Percentiles rank a stretch among this genome's conserved stretches.
phyloP scores from a whole-genome alignment of 2,888 invertebrate genomes.

The Meiosimyza platycephala region DNA sequence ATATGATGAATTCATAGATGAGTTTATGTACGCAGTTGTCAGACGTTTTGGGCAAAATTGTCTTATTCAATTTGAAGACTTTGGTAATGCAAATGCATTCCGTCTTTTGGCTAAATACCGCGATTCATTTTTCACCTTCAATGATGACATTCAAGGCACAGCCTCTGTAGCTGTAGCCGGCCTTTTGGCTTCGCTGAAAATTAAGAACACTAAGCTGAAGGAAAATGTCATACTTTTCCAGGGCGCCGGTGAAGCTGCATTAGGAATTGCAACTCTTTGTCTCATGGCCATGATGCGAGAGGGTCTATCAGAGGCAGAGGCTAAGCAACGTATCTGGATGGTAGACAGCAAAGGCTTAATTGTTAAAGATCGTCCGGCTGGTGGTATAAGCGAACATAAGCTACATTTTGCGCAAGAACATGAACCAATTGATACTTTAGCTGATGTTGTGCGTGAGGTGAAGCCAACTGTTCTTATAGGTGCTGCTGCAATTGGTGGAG shows the following conservation, averaged over 20 bases:
- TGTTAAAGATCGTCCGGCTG: slow-evolving; percentile 86
- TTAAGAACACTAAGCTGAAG: slow-evolving; percentile 84
- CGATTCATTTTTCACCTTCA: slow-evolving; percentile 92
- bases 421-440: slow-evolving; percentile 79
- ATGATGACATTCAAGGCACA: slow-evolving; percentile 99
- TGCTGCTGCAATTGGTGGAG: slow-evolving; percentile 92
- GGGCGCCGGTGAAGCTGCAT: slow-evolving; percentile 96
- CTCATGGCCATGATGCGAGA: slow-evolving; percentile 93
- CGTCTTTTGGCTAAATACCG: slow-evolving; percentile 90
- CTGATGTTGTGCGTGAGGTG: slow-evolving; percentile 82
- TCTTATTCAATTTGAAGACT: slow-evolving; percentile 96
- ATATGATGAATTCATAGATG: slow-evolving; percentile 95
- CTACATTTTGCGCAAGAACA: slow-evolving; percentile 83
- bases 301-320: slow-evolving; percentile 80
- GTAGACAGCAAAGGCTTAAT: slow-evolving; percentile 96
- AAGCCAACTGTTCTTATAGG: slow-evolving; percentile 94
- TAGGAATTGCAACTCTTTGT: slow-evolving; percentile 93
- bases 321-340: slow-evolving; percentile 88
- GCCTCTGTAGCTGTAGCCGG: slow-evolving; percentile 97
- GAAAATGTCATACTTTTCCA: slow-evolving; percentile 93
- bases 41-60: slow-evolving; percentile 86
- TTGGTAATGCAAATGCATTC: slow-evolving; percentile 97
- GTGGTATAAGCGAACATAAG: slow-evolving; percentile 85
- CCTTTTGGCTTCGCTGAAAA: slow-evolving; percentile 83
- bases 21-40: slow-evolving; percentile 95